A percentile compares a stretch with the other conserved stretches of the same genome.
These are phyloP conservation scores for Virgularia gustaviana DNA, from an alignment of 92 coral and sea anemone genomes.

Conservation along the genomic window DNA sequence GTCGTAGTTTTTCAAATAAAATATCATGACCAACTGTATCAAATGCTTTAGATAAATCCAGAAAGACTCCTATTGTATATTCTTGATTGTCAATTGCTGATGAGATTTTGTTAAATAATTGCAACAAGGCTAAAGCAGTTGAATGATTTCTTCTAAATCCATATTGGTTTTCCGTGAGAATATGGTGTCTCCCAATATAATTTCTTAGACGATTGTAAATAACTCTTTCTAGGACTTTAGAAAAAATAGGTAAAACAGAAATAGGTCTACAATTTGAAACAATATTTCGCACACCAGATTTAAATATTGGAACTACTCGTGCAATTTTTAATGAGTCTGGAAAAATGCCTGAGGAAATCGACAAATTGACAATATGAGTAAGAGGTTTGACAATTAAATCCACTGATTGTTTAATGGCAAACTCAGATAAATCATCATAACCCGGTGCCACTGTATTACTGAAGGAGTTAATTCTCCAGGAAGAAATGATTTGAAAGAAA, in stretches of 20 bases:
- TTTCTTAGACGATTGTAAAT: slow-evolving; percentile 10
- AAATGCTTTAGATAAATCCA: too few species aligned
- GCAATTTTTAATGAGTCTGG: slow-evolving; percentile 11
- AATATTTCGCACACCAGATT: slow-evolving; percentile 10
- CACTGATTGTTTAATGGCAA: neutral
- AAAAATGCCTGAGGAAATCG: slow-evolving; percentile 3
- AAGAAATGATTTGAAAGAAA: too few species aligned
- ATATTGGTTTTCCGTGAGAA: slow-evolving; percentile 42
- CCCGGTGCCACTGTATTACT: slow-evolving; percentile 26
- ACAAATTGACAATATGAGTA: neutral
- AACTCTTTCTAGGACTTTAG: slow-evolving; percentile 41
- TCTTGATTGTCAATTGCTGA: slow-evolving; percentile 34
- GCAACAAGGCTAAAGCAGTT: slow-evolving; percentile 37
- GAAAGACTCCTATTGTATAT: slow-evolving; percentile 35
- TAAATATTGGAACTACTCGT: slow-evolving; percentile 12
- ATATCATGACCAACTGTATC: too few species aligned
- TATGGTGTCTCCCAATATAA: slow-evolving; percentile 32
- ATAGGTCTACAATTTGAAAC: slow-evolving; percentile 31
- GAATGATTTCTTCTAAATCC: slow-evolving; percentile 46
- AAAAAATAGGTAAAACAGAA: slow-evolving; percentile 44
- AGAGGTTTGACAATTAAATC: slow-evolving; percentile 2
- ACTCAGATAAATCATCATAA: slow-evolving; percentile 8
- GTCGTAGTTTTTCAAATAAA: too few species aligned
- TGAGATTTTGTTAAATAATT: slow-evolving; percentile 37
- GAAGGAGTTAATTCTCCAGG: too few species aligned